Conservation (phyloP, 2,113 vertebrate species). For the Gallinago paraguaiae region DNA sequence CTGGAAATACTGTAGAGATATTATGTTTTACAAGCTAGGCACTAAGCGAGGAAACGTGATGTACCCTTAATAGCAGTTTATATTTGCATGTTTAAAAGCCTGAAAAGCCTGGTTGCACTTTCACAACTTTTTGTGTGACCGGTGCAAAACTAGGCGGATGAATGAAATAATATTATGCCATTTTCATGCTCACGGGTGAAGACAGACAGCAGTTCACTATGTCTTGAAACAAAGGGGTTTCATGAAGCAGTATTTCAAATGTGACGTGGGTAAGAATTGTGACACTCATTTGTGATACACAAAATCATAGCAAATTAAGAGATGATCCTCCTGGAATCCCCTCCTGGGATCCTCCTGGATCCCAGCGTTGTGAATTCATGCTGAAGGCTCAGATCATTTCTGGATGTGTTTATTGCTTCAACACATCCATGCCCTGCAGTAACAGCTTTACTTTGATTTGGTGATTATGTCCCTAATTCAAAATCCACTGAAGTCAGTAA, state of each 20-base stretch:
- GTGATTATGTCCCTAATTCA: not conserved
- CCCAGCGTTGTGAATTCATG: not conserved
- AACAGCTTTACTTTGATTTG: not conserved
- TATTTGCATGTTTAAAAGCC: conserved; percentile 14
- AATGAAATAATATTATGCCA: not conserved
- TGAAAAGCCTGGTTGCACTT: conserved; percentile 15
- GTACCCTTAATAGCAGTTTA: conserved; percentile 12
- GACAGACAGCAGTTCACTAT: not conserved
- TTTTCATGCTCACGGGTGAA: not conserved
- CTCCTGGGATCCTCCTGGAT: no score
- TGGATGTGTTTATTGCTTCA: not conserved
- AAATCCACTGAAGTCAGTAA: not conserved
- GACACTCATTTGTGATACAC: not conserved
- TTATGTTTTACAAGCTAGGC: not conserved
- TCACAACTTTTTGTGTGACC: not conserved
- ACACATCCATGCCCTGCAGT: not conserved
- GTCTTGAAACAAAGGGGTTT: not conserved
- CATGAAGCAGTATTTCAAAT: not conserved
- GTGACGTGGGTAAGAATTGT: not conserved
- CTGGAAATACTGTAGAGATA: not conserved
- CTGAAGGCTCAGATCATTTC: not conserved
- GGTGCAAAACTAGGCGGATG: not conserved
- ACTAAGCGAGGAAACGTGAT: not conserved
- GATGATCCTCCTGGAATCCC: not conserved
- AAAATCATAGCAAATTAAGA: not conserved